A percentile compares a stretch with the other conserved stretches of the same genome.
These are phyloP conservation scores for Eutrigla gurnardus DNA, from an alignment of 2,797 vertebrate genomes.

Conservation along the genomic window DNA sequence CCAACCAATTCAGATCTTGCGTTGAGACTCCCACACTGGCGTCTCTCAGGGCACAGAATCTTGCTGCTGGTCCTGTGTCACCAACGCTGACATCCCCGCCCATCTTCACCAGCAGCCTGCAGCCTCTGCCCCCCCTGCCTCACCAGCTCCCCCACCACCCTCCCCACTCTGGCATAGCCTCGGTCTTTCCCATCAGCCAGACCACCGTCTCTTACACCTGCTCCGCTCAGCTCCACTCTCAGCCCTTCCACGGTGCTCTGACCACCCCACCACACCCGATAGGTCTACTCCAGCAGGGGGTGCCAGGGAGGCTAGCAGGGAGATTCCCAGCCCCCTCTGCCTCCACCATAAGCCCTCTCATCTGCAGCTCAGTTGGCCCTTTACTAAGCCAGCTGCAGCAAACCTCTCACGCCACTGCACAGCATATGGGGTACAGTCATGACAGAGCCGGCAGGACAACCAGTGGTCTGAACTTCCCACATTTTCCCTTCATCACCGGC, in stretches of 20 bases:
- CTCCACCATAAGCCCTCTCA: conserved; percentile 82
- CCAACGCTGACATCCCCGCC: conserved; percentile 70
- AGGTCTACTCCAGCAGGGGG: conserved; percentile 86
- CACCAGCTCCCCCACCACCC: conserved; percentile 61
- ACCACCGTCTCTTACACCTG: conserved; percentile 77
- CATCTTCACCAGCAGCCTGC: conserved; percentile 77
- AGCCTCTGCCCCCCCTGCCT: conserved; percentile 59
- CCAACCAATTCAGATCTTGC: conserved; percentile 79
- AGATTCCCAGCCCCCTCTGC: conserved; percentile 73
- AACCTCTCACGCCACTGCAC: conserved; percentile 68
- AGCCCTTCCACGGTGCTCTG: conserved; percentile 75
- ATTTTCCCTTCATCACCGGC: conserved; percentile 78
- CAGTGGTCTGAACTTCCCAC: conserved; percentile 78
- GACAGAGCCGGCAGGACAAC: conserved; percentile 79
- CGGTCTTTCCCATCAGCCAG: conserved; percentile 71
- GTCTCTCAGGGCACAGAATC: conserved; percentile 84
- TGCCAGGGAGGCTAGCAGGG: conserved; percentile 67
- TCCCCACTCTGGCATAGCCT: conserved; percentile 63
- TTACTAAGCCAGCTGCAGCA: conserved; percentile 87
- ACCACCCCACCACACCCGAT: conserved; percentile 71
- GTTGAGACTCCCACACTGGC: conserved; percentile 86
- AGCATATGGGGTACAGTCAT: conserved; percentile 77
- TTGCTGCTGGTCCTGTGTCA: conserved; percentile 51
- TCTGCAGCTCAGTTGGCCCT: conserved; percentile 84
- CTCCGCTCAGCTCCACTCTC: conserved; percentile 80